Evolutionary conservation across 2,113 vertebrate genomes (phyloP).

Genomic region (Chitala chitala): DNA sequence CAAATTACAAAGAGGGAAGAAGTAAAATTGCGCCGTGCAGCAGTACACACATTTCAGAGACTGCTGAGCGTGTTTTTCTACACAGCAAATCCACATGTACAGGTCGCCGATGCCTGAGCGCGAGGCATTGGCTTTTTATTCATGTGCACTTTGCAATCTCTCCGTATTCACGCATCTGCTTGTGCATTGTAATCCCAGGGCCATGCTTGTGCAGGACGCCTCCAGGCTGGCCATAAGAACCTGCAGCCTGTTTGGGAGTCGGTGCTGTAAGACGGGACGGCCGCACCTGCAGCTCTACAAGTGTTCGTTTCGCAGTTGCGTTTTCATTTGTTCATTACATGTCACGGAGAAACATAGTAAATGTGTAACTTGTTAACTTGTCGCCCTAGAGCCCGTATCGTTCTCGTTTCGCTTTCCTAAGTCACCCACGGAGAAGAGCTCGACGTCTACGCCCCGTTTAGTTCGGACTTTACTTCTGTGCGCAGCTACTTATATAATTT

Average conservation of each 20-base stretch:
- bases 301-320: too few species aligned
- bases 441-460: not conserved
- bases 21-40: slow-evolving; percentile 14
- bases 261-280: too few species aligned
- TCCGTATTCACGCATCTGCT: not conserved
- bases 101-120: not conserved
- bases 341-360: too few species aligned
- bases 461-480: not conserved
- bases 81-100: slow-evolving; percentile 12
- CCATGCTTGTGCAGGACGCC: not conserved
- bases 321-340: too few species aligned
- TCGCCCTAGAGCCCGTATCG: not conserved
- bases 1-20: slow-evolving; percentile 56
- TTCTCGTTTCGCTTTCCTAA: not conserved
- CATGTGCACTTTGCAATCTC: slow-evolving; percentile 22
- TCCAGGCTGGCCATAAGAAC: too few species aligned
- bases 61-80: slow-evolving; percentile 13
- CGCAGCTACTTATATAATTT: slow-evolving; percentile 51
- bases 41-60: slow-evolving; percentile 20
- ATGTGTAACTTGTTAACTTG: too few species aligned
- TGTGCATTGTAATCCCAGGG: slow-evolving; percentile 17
- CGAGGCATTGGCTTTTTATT: slow-evolving; percentile 15
- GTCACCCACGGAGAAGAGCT: not conserved
- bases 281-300: too few species aligned
- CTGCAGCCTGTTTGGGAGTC: too few species aligned